Evolutionary conservation across 1,140 invertebrate genomes (phyloP).

Genomic region (Drosophila pseudoananassae): DNA sequence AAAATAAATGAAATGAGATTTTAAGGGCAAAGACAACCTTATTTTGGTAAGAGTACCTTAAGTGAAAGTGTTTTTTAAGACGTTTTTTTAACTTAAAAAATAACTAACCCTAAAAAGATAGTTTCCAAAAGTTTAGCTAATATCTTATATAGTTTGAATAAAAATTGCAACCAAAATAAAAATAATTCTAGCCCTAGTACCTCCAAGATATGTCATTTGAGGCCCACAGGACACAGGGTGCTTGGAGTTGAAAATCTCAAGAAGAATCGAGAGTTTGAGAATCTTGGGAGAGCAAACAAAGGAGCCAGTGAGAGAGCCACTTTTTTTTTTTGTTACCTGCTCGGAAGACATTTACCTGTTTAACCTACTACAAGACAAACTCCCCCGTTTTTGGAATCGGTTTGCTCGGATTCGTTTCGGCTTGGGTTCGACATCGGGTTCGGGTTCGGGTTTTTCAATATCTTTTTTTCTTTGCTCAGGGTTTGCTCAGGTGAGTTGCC

Average conservation of each 20-base stretch:
- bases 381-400: slow-evolving; percentile 41
- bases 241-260: background rate
- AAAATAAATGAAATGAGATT: background rate
- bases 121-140: background rate
- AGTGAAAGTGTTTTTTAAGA: background rate
- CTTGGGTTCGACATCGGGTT: slow-evolving; percentile 11
- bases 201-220: slow-evolving; percentile 52
- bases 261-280: slow-evolving; percentile 4
- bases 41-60: background rate
- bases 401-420: slow-evolving; percentile 17
- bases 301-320: background rate
- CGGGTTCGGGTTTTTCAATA: slow-evolving; percentile 7
- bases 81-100: background rate
- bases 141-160: background rate
- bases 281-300: slow-evolving; percentile 1
- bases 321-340: slow-evolving; percentile 49
- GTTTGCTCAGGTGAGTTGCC: slow-evolving; percentile 57
- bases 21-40: background rate
- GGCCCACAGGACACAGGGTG: slow-evolving; percentile 50
- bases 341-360: slow-evolving; percentile 63
- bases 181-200: background rate
- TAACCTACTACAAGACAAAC: slow-evolving; percentile 58
- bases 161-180: background rate
- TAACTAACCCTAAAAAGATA: too few species aligned
- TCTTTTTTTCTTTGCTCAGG: background rate